A percentile compares a stretch with the other conserved stretches of the same genome.
Conservation (phyloP, 1,140 invertebrate species). For the Prorops nasuta region DNA sequence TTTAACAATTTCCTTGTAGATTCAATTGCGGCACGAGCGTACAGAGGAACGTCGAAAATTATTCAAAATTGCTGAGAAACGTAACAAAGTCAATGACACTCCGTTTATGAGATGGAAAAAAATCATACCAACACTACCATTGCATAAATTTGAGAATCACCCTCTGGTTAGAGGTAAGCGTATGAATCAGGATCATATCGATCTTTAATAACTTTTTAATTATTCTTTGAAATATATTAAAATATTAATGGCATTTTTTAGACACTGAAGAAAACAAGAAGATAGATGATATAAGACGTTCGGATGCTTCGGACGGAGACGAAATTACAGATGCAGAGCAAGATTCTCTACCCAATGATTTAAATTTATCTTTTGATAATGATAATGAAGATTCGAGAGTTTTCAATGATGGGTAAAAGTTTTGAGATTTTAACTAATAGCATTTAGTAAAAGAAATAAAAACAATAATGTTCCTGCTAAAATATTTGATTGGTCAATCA, state of each 20-base stretch:
- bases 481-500: too few relatives aligned
- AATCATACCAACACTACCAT: conserved; percentile 61
- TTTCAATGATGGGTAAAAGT: neutral
- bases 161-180: conserved; percentile 19
- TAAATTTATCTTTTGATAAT: neutral
- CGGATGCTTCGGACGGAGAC: conserved; percentile 19
- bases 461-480: too few relatives aligned
- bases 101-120: conserved; percentile 71
- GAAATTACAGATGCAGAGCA: conserved; percentile 32
- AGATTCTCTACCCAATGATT: conserved; percentile 27
- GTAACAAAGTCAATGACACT: conserved; percentile 60
- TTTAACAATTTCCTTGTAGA: conserved; percentile 52
- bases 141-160: conserved; percentile 43
- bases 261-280: neutral
- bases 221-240: neutral
- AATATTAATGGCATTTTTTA: too few relatives aligned
- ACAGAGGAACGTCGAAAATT: conserved; percentile 92
- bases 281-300: neutral
- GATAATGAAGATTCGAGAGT: neutral
- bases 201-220: conserved; percentile 6
- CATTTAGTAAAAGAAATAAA: neutral
- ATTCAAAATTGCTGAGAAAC: conserved; percentile 79
- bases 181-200: neutral
- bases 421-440: neutral
- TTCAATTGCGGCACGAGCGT: conserved; percentile 80